These are phyloP conservation scores for Morpho helenor DNA, from an alignment of 2,888 invertebrate species.

Conservation along the genomic window DNA sequence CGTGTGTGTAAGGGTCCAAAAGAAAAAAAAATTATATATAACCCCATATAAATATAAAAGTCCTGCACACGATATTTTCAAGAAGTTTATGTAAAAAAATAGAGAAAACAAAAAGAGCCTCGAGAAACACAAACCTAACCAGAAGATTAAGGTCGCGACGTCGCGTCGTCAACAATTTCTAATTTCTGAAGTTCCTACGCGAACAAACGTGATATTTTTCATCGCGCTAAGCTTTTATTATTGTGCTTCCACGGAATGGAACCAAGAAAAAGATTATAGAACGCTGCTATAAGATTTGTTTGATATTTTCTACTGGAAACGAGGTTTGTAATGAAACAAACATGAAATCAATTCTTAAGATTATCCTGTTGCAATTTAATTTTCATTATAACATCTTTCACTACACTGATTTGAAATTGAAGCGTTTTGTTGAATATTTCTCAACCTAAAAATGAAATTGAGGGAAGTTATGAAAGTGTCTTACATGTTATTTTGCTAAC, in stretches of 20 bases:
- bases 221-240: slow-evolving; percentile 29
- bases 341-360: slow-evolving; percentile 2
- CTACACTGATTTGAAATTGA: no score
- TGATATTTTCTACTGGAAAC: slow-evolving; percentile 8
- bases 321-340: slow-evolving; percentile 6
- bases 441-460: no score
- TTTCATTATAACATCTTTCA: neutral
- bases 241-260: slow-evolving; percentile 20
- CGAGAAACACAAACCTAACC: slow-evolving; percentile 13
- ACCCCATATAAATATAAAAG: no score
- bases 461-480: no score
- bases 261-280: slow-evolving; percentile 19
- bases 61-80: neutral
- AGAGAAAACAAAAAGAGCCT: slow-evolving; percentile 11
- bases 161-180: slow-evolving; percentile 27
- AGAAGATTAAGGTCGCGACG: slow-evolving; percentile 25
- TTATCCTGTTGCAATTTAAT: neutral
- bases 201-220: slow-evolving; percentile 27
- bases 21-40: no score
- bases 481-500: no score
- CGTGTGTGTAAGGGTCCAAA: no score
- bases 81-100: slow-evolving; percentile 7
- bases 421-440: no score
- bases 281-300: slow-evolving; percentile 14
- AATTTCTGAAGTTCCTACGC: slow-evolving; percentile 24